Evolutionary conservation across 2,888 invertebrate genomes (phyloP), one percentile per base, ranked within the genome.

Genomic region (Dasysyrphus tricinctus): DNA sequence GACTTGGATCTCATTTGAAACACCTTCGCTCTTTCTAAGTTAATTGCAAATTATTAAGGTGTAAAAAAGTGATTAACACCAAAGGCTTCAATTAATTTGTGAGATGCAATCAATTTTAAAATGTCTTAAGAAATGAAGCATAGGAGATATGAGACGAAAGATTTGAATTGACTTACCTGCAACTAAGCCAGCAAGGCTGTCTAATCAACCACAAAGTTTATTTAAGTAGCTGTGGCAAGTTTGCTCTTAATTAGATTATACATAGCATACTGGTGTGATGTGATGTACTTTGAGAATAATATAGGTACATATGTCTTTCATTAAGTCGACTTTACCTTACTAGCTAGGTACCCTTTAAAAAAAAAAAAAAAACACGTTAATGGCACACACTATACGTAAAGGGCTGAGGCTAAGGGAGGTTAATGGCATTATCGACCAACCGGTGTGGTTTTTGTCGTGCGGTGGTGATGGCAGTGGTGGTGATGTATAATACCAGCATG

Each of bases 181-280:
- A 29, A 19, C 42, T 16, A 32, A 44, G 34, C 70, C 4, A 24
- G n/a, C 65, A 65, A 65, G 49, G 67, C 34, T 16, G 73, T 56
- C 70, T 69, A 81, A 73, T 81, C 80, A 85, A 74, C 77, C 73
- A 63, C 70, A 85, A 70, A 37, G 39, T 73, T 19, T 51, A 24
- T 70, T 65, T 78, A 51, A 80, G 70, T 70, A 69, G 74, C 44
- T 61, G 11, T 49, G 49, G 63, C 72, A 81, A 70, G 61, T 80
- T 73, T 34, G 57, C 69, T 85, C 77, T 57, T 81, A 85, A 85
- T 85, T 81, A 81, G 77, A 81, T 85, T 85, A 77, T 77, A 24
- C 24, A 32, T 32, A 51, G 49, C 77, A 82, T 51, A 77, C 42
- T 77, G 32, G 57, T 72, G 65, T 14, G 14, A 44, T 63, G 74